Evolutionary conservation across 2,797 vertebrate species (phyloP), one percentile per base, ranked within the genome.

Genomic region (Platalea minor): DNA sequence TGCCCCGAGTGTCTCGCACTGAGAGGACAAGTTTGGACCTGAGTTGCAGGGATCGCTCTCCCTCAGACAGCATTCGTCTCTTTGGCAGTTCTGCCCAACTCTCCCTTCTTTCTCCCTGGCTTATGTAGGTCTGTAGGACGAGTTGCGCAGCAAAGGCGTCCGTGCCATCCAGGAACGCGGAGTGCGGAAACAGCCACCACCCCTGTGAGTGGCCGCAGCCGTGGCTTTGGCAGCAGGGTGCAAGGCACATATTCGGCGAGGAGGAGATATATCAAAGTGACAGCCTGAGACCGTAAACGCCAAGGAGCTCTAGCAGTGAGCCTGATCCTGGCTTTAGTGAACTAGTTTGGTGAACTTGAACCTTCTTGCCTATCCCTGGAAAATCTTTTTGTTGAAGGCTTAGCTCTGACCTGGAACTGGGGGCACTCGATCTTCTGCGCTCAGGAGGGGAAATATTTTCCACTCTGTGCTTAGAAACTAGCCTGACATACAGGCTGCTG

Each of bases 1-100:
- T 41, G 13, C 53, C 33, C 64, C 0, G 0, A n/a, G 48, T 53
- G 85, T 61, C 48, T 39, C 3, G 3, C 11, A 13, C 17, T 0
- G 1, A 69, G 43, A 73, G 51, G 48, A 90, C 37, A 48, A 18
- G 43, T 73, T 68, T 41, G 61, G 46, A 69, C 77, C 45, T 33
- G 87, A 75, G 65, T 51, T 60, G 28, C 33, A 23, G 51, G n/a
- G 28, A 53, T 39, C 1, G 1, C 64, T 50, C 46, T 65, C 3
- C 41, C 64, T 89, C 48, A 20, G 43, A 37, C 28, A 15, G 6
- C 1, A 1, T 28, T 28, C 7, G 1, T 16, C 31, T 69, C 67
- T 17, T 8, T 25, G 88, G 72, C 64, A 45, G 45, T 7, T 68
- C 35, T 72, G 72, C 45, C 51, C 63, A 21, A 4, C 68, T 78